Percentiles rank a stretch among this genome's conserved stretches.
These are phyloP conservation scores for Montipora sp. DNA, from an alignment of 64 coral and sea anemone genomes.

Conservation along the genomic window DNA sequence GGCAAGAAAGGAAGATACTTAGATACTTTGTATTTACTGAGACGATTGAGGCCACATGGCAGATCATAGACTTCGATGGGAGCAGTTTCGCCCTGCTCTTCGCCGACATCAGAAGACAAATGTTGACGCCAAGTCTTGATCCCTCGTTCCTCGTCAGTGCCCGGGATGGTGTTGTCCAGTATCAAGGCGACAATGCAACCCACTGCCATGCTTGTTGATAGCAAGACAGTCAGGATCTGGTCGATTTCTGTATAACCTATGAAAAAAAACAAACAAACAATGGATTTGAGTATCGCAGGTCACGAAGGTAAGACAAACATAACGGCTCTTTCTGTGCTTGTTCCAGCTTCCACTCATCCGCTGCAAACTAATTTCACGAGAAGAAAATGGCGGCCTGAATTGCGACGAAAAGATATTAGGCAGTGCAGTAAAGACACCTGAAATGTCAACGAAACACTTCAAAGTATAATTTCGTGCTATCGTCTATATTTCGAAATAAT, in stretches of 20 bases:
- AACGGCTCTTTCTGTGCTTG: too few relatives aligned
- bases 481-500: too few relatives aligned
- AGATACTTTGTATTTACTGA: constrained; percentile 62
- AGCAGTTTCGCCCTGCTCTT: constrained; percentile 18
- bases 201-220: constrained; percentile 76
- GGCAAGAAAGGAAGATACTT: constrained; percentile 85
- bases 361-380: too few relatives aligned
- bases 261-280: background rate
- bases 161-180: constrained; percentile 80
- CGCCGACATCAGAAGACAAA: background rate
- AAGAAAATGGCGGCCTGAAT: too few relatives aligned
- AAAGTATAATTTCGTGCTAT: too few relatives aligned
- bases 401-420: too few relatives aligned
- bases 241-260: constrained; percentile 65
- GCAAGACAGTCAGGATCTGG: constrained; percentile 71
- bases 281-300: too few relatives aligned
- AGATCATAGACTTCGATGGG: constrained; percentile 82
- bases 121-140: constrained; percentile 14
- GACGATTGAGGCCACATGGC: constrained; percentile 66
- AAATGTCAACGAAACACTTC: too few relatives aligned
- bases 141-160: constrained; percentile 68
- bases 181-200: constrained; percentile 62
- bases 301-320: too few relatives aligned
- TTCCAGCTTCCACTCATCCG: too few relatives aligned
- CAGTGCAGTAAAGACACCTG: too few relatives aligned